Conservation (phyloP, 1,140 invertebrate species). For the Drosophila kikkawai region DNA sequence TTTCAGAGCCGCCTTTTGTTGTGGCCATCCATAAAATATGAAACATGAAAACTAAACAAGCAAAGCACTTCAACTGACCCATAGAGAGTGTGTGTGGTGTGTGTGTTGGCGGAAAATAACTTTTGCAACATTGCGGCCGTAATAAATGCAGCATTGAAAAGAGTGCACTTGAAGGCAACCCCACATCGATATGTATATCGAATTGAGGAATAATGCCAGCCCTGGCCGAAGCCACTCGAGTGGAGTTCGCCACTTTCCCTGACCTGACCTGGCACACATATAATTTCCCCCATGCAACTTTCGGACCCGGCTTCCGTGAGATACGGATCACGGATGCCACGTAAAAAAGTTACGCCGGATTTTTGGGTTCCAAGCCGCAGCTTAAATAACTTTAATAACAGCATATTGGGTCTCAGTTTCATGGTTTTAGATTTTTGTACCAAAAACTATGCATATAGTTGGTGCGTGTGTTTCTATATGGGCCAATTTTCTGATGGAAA, state of each 20-base stretch:
- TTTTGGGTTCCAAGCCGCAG: slow-evolving; percentile 10
- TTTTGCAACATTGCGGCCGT: slow-evolving; percentile 49
- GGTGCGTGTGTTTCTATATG: neutral
- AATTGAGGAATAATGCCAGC: slow-evolving; percentile 38
- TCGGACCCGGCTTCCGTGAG: slow-evolving; percentile 39
- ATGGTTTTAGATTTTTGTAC: slow-evolving; percentile 18
- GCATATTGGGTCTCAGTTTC: neutral
- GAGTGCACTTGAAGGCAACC: slow-evolving; percentile 49
- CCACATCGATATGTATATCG: slow-evolving; percentile 43
- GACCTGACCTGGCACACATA: slow-evolving; percentile 37
- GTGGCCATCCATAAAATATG: slow-evolving; percentile 51
- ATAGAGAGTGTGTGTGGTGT: slow-evolving; percentile 6
- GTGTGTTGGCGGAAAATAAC: slow-evolving; percentile 43
- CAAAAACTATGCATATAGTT: slow-evolving; percentile 1
- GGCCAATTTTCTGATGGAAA: slow-evolving; percentile 17
- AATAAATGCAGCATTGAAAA: slow-evolving; percentile 66
- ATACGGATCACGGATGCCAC: slow-evolving; percentile 49
- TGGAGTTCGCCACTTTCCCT: slow-evolving; percentile 25
- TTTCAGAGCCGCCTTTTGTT: slow-evolving; percentile 51
- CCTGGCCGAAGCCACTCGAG: neutral
- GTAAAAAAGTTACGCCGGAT: slow-evolving; percentile 20
- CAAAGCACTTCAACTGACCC: slow-evolving; percentile 10
- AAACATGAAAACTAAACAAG: slow-evolving; percentile 44
- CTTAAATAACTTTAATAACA: slow-evolving; percentile 34
- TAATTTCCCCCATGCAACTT: slow-evolving; percentile 43